Evolutionary conservation across 2,888 invertebrate genomes (phyloP).

Genomic region (Dasysyrphus tricinctus): DNA sequence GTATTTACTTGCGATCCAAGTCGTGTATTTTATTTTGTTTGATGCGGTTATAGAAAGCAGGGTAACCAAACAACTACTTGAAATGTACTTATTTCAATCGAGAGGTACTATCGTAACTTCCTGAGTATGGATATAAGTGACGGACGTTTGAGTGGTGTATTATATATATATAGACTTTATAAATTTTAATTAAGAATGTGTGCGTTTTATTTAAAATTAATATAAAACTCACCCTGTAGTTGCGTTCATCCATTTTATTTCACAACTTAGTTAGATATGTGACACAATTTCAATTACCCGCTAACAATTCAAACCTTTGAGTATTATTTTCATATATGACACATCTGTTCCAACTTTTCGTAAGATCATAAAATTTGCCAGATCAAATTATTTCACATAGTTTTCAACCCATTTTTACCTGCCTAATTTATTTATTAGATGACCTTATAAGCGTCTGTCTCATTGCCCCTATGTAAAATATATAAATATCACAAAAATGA

Average conservation of each 20-base stretch:
- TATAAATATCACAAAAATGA: conserved; percentile 19
- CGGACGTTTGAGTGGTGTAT: background rate
- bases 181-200: background rate
- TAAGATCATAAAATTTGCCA: background rate
- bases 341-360: background rate
- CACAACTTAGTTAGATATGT: background rate
- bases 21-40: background rate
- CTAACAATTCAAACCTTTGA: background rate
- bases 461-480: background rate
- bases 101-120: background rate
- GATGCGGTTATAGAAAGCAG: background rate
- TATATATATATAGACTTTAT: background rate
- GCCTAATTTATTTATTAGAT: background rate
- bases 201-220: background rate
- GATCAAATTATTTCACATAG: background rate
- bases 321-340: background rate
- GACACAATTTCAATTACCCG: background rate
- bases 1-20: background rate
- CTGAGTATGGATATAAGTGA: background rate
- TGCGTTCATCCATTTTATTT: background rate
- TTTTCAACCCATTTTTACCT: background rate
- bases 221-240: background rate
- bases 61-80: background rate
- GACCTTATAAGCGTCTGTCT: background rate
- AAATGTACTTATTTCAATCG: background rate